Evolutionary conservation across 2,797 vertebrate species (phyloP).

Genomic region (Oceanodroma leucorhoa): DNA sequence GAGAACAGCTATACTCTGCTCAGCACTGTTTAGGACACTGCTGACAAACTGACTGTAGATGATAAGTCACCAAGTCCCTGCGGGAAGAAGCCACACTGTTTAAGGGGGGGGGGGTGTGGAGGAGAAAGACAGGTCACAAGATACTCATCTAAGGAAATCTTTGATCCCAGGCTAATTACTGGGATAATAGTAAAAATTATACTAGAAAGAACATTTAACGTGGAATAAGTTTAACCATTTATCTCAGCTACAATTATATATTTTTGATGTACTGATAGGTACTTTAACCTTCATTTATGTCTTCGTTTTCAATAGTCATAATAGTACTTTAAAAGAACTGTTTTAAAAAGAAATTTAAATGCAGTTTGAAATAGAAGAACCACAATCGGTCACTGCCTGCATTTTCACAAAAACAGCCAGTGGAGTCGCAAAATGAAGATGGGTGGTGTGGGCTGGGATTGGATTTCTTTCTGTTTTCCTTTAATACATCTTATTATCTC

Average conservation of each 20-base stretch:
- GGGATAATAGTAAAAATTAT: neutral
- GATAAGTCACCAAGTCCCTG: neutral
- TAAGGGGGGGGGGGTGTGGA: rapidly evolving
- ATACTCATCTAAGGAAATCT: neutral
- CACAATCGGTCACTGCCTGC: neutral
- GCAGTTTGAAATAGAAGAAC: neutral
- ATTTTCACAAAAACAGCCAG: neutral
- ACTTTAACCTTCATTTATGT: neutral
- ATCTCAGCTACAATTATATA: neutral
- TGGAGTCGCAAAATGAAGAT: neutral
- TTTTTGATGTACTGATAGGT: neutral
- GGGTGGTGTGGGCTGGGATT: rapidly evolving
- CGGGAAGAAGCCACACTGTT: neutral
- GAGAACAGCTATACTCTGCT: neutral
- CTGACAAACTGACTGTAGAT: neutral
- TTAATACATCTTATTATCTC: neutral
- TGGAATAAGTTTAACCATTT: neutral
- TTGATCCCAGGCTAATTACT: neutral
- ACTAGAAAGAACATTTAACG: neutral
- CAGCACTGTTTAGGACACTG: neutral
- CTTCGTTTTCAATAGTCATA: neutral
- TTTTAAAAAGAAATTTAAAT: neutral
- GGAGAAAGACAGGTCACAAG: neutral
- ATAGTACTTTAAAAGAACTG: neutral
- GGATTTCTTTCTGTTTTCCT: neutral